These are phyloP conservation scores for Centruroides vittatus DNA, from an alignment of 1,140 invertebrate genomes.

Conservation along the genomic window DNA sequence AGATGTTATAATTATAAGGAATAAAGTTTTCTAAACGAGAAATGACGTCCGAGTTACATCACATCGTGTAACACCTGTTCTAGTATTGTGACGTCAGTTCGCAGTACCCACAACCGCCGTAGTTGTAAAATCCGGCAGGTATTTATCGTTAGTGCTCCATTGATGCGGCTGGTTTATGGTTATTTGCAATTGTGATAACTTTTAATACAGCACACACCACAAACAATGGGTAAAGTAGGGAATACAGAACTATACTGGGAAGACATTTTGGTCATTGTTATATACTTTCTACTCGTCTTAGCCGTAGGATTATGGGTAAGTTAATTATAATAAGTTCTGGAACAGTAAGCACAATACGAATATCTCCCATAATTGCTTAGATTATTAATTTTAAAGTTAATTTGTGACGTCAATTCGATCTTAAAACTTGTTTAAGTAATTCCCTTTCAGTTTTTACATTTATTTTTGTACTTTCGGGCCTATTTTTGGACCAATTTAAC, in stretches of 20 bases:
- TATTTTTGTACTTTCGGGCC: neutral
- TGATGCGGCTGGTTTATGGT: no score
- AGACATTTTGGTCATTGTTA: conserved; percentile 28
- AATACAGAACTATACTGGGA: conserved; percentile 5
- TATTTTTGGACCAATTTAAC: no score
- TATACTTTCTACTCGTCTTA: conserved; percentile 29
- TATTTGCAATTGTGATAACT: no score
- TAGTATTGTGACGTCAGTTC: no score
- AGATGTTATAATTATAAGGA: no score
- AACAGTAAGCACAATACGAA: neutral
- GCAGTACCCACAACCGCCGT: no score
- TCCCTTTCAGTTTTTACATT: neutral
- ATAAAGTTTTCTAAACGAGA: no score
- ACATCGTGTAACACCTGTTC: no score
- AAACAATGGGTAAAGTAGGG: conserved; percentile 3
- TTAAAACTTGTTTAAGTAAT: neutral
- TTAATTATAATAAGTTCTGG: neutral
- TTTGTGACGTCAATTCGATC: neutral
- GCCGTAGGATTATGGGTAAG: conserved; percentile 30
- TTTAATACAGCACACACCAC: neutral
- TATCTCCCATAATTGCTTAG: neutral
- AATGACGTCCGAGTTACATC: no score
- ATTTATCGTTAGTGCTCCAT: no score
- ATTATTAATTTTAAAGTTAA: neutral
- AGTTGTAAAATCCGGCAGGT: no score